Evolutionary conservation across 1,140 invertebrate genomes (phyloP), one percentile per base, ranked within the genome.

Genomic region (Drosophila melanica): DNA sequence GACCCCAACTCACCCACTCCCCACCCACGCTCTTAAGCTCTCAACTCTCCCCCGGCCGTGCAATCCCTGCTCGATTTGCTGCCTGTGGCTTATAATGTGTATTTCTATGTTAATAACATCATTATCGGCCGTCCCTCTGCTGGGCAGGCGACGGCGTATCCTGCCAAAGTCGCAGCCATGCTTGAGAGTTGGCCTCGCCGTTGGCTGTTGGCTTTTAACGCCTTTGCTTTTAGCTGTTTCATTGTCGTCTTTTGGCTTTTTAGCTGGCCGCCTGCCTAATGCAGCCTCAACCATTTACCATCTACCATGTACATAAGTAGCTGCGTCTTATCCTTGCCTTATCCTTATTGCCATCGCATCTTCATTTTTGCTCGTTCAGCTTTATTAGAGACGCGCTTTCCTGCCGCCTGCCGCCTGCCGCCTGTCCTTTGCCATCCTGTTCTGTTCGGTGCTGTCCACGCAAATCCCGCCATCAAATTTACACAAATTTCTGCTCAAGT

Each of bases 101-200:
- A 87, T 87, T 87, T 81, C 75, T 73, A 79, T 87, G 82, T 77
- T 87, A 87, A 87, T 87, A 87, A 89, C 84, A 87, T 80, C 79
- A 89, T 87, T 87, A 89, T 87, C 76, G 78, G 71, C 59, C 48
- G 14, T 54, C 39, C 12, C 39, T 50, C 30, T 18, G 23, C 18
- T 41, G 33, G 42, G 18, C 30, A 27, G 20, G 33, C 20, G 27
- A 9, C 30, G 10, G 48, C 23, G 6, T 33, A 51, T 14, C 33
- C 51, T 54, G 37, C 10, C 54, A 23, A 20, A 23, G 41, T n/a
- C 18, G 8, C 50, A 7, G 41, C 18, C 33, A 5, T 44, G 12
- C 44, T 50, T 23, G n/a, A n/a, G 60, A n/a, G n/a, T 12, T 12
- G 37, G 11, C 23, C 16, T n/a, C 10, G 16, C 16, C 11, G 18